These are phyloP conservation scores for Hirtodrosophila confusa DNA, from an alignment of 2,888 invertebrate species.

Conservation along the genomic window DNA sequence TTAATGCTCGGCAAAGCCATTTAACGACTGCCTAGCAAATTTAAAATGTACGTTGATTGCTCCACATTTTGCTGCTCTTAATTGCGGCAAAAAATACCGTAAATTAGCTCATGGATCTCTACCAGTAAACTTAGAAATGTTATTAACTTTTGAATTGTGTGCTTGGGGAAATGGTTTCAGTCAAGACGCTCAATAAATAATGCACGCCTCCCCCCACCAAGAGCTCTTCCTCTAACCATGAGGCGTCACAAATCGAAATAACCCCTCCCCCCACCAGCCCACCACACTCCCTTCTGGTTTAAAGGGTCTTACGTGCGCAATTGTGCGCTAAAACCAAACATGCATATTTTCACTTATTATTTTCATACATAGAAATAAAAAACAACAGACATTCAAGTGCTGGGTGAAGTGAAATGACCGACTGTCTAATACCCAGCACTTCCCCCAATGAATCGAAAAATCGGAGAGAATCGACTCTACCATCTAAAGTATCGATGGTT, in stretches of 20 bases:
- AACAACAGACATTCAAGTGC: background rate
- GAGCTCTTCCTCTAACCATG: conserved; percentile 5
- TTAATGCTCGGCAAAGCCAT: conserved; percentile 44
- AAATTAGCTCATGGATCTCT: conserved; percentile 35
- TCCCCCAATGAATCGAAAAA: no score
- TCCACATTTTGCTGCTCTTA: conserved; percentile 41
- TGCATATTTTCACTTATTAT: conserved; percentile 79
- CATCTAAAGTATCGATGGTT: no score
- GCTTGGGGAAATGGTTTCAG: conserved; percentile 10
- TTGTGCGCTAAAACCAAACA: conserved; percentile 76
- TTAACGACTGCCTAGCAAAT: conserved; percentile 30
- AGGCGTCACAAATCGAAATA: conserved; percentile 27
- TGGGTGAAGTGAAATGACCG: background rate
- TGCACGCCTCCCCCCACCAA: conserved; percentile 11
- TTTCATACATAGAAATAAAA: conserved; percentile 54
- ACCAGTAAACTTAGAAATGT: conserved; percentile 36
- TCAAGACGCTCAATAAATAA: conserved; percentile 50
- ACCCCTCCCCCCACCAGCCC: background rate
- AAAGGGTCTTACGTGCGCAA: conserved; percentile 63
- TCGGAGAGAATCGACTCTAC: no score
- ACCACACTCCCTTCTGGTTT: background rate
- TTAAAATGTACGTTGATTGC: conserved; percentile 49
- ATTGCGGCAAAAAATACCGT: conserved; percentile 52
- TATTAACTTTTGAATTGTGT: conserved; percentile 39
- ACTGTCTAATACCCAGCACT: conserved; percentile 12